These are phyloP conservation scores for Martes martes DNA, from an alignment of 2,113 vertebrate species.

Conservation along the genomic window DNA sequence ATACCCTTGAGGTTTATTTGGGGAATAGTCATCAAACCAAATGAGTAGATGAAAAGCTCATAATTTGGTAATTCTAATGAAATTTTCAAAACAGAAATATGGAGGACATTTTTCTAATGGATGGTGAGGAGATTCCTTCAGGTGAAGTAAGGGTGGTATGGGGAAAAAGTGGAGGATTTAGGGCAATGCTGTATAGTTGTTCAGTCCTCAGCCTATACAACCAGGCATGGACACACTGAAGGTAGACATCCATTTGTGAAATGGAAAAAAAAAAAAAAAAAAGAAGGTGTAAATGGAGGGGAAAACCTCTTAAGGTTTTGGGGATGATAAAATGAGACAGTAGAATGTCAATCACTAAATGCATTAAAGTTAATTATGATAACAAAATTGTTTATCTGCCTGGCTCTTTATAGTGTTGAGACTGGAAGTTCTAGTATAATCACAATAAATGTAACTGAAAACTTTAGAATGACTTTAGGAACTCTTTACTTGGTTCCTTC, in stretches of 20 bases:
- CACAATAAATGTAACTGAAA: not conserved
- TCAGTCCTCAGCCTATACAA: not conserved
- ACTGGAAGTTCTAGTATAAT: not conserved
- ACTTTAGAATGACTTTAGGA: not conserved
- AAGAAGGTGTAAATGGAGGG: not conserved
- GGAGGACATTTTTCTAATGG: not conserved
- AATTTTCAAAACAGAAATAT: conserved; percentile 5
- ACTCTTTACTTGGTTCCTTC: not conserved
- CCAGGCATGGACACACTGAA: not conserved
- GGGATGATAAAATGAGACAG: not conserved
- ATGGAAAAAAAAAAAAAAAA: not conserved
- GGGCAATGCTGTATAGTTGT: not conserved
- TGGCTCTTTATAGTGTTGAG: not conserved
- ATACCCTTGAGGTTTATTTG: not conserved
- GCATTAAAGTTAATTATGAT: not conserved
- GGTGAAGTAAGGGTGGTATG: not conserved
- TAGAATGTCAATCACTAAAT: not conserved
- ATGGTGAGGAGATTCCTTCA: not conserved
- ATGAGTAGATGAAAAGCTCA: not conserved
- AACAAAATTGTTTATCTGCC: not conserved
- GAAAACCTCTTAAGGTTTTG: not conserved
- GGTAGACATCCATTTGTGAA: not conserved
- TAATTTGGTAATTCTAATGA: not conserved
- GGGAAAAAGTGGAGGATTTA: not conserved
- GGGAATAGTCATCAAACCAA: not conserved